Base-by-base conservation (phyloP, 2,888 invertebrate genomes). In the Allygus modestus region DNA sequence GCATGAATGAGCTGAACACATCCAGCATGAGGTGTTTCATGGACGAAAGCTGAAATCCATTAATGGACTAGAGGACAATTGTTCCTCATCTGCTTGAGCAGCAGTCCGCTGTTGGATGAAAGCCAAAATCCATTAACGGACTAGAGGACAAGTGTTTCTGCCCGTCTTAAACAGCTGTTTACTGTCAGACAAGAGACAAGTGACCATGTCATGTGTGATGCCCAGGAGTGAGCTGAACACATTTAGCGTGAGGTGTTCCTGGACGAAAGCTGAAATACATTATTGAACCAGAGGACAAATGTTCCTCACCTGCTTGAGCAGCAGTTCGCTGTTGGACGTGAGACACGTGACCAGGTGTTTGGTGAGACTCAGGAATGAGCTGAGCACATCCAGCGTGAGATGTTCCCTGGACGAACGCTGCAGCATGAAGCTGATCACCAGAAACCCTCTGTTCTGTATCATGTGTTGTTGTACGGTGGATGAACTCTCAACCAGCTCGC, bases 401-500 rank as follows among this genome's bases (percentile, higher is more conserved):
- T 99, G 99, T 89, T 98, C 98, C 87, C 97, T 93, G 82, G 95
- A 96, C 86, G 97, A 98, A 88, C 97, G 94, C 91, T 98, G 98
- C 89, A 99, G 93, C 95, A 98, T 97, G 91, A 97, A 98, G 88
- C 99, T 98, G 90, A 99, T 98, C 87, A 99, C 98, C 89, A 99
- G 94, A 92, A 99, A 99, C 85, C 99, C 99, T 88, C 98, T 95
- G 91, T 98, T 98, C 91, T 99, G 99, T 90, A 99, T 97, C 96
- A 99, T 98, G 91, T 99, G 99, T 90, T 99, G 99, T 90, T 99
- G 99, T 85, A 99, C 98, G 54, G 98, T 98, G 90, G 97, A 96
- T 88, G 99, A 99, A 65, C 97, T 97, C 91, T 98, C 98, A 88
- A 99, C 97, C 90, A 99, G 93, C 89, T 99, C 98, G 91, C 98